Evolutionary conservation across 2,113 vertebrate species (phyloP).

Genomic region (Petrocephalus zakoni): DNA sequence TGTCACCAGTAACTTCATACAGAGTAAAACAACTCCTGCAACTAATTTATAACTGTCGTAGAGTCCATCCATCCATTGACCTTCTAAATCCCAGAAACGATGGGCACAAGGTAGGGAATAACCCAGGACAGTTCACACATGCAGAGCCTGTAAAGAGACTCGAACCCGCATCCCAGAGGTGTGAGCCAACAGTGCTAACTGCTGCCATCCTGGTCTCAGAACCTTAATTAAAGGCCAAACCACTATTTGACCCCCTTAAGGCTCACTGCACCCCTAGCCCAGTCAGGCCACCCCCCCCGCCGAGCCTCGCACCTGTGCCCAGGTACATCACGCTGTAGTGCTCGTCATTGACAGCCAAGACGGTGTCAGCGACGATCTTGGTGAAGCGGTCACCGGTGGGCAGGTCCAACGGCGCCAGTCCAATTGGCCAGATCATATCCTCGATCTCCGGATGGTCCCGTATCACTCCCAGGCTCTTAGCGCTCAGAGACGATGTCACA

Average conservation of each 20-base stretch:
- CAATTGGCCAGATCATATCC: constrained; percentile 59
- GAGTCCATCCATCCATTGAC: neutral
- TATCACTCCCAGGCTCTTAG: constrained; percentile 59
- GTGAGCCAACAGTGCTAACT: neutral
- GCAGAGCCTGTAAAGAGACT: neutral
- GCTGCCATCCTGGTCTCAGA: neutral
- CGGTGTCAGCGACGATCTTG: constrained; percentile 58
- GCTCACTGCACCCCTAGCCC: neutral
- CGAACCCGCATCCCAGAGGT: neutral
- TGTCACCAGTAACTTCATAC: neutral
- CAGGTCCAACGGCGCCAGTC: constrained; percentile 58
- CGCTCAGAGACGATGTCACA: constrained; percentile 42
- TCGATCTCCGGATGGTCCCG: constrained; percentile 67
- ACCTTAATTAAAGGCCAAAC: neutral
- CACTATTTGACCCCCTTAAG: neutral
- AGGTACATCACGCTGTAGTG: constrained; percentile 68
- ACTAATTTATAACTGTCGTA: neutral
- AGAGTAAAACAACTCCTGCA: neutral
- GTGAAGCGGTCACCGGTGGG: constrained; percentile 63
- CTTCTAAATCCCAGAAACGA: neutral
- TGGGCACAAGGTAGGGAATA: neutral
- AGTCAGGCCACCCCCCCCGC: neutral
- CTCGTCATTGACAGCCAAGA: constrained; percentile 62
- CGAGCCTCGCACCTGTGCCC: constrained; percentile 57
- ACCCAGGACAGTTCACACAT: neutral